Base-by-base conservation (phyloP, 2,797 vertebrate genomes). In the Galaxias olidus region DNA sequence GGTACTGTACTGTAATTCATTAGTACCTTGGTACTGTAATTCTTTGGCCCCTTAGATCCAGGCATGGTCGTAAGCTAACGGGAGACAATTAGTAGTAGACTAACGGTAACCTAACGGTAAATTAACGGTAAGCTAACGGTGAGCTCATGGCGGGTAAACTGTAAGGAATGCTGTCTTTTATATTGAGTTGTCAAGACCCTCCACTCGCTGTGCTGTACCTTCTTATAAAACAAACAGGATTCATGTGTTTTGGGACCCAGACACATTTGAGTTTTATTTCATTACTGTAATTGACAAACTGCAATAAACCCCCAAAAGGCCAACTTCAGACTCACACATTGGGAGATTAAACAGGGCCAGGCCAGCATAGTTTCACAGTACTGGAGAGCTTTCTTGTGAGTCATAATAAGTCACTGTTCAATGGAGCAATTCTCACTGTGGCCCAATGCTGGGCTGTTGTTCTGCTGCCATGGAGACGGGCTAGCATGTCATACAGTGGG, bases 241-340 rank as follows among this genome's bases (percentile, higher is more conserved):
- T 59, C 63, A 55, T 65, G 64, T 69, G 65, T 71, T 73, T 68
- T 69, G 61, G 55, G 63, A 77, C 65, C 78, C 75, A 76, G 73
- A 65, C 72, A 73, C 76, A 78, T 67, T 59, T 78, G 52, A 61
- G 72, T 61, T 64, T 66, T 62, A 61, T 67, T 47, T 60, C 73
- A 69, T 82, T 86, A 79, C 84, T 85, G 75, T 58, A 73, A 63
- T 66, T 75, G 75, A 76, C 74, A 78, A 79, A 73, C 77, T 79
- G 68, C 61, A 68, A 4, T 14, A 4, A 41, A 1, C 71, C 76
- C 60, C 70, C 66, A 61, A 59, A 71, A 64, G 66, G 58, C 71
- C 47, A 20, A 69, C 68, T 63, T 72, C 49, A 65, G 43, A 51
- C 77, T 80, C 80, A 79, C 66, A 67, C 71, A 68, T 65, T 66